Evolutionary conservation across 2,113 vertebrate genomes (phyloP), one percentile per base, ranked within the genome.

Genomic region (Psilopogon haemacephalus): DNA sequence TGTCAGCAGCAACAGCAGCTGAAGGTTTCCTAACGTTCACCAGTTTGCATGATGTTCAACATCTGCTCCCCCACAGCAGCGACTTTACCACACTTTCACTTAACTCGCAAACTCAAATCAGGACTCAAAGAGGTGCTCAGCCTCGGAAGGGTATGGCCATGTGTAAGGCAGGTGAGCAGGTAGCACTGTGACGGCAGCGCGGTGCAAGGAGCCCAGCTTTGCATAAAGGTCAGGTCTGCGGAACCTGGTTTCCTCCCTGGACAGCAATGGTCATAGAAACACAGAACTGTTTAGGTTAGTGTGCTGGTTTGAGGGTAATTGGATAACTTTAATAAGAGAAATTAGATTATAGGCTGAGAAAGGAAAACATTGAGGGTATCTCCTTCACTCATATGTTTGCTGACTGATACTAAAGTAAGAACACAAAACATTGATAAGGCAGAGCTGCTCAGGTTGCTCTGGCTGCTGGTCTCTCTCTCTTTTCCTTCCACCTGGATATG

Each of bases 41-140:
- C 88, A 90, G 97, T 97, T 97, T 96, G 89, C 96, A 96, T 94
- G 91, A 94, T 89, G 91, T 97, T 92, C 95, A 97, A 95, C 97
- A 98, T 97, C 97, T 97, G 97, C 80, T 97, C 59, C 86, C 86
- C 97, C 90, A 85, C 93, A 80, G 84, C 27, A 5, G 81, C 69
- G 96, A 88, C 85, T 95, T 89, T 18, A 54, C 42, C 78, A 37
- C 93, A 95, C 89, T 94, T 95, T 71, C 17, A 10, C 73, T 77
- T 72, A 7, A 89, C 79, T 95, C 84, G 65, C 81, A 87, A 94
- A 96, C 96, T 95, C 84, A 60, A 60, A 82, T 46, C 11, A 54
- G 78, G 89, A 91, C 23, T 92, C 65, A 96, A 95, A 67, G 13
- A 58, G 23, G 26, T 59, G 20, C 64, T 94, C 38, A 13, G 71